These are phyloP conservation scores for Cettia cetti DNA, from an alignment of 2,113 vertebrate genomes.

Conservation along the genomic window DNA sequence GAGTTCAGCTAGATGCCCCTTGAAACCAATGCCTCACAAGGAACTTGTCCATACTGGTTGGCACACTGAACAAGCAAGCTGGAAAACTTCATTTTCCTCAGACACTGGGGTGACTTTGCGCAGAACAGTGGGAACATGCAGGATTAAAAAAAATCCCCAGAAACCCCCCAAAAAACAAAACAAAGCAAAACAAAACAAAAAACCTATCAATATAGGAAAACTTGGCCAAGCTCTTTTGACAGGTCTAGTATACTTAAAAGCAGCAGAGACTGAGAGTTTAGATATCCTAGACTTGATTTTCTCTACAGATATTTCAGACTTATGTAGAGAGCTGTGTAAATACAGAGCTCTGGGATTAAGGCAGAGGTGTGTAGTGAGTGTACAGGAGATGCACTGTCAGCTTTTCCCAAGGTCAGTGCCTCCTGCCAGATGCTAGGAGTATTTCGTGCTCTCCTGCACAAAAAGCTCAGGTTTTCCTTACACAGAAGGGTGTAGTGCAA, in stretches of 20 bases:
- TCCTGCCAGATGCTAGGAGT: neutral
- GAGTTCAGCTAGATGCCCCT: neutral
- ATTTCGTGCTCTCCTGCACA: neutral
- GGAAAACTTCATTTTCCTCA: neutral
- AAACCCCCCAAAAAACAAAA: neutral
- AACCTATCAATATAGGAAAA: neutral
- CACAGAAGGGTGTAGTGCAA: neutral
- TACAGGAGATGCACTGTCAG: neutral
- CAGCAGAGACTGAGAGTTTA: neutral
- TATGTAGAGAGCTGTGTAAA: neutral
- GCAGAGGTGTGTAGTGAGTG: neutral
- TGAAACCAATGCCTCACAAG: neutral
- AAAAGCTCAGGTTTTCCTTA: neutral
- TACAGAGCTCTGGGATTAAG: neutral
- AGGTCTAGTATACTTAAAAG: neutral
- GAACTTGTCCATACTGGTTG: rapidly evolving
- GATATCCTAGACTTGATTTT: neutral
- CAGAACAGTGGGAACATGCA: rapidly evolving
- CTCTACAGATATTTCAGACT: neutral
- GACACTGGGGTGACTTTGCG: neutral
- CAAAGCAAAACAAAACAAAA: neutral
- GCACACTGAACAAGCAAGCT: neutral
- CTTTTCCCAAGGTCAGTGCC: neutral
- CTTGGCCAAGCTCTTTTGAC: neutral
- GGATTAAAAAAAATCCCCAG: neutral